Conservation (phyloP, 2,113 vertebrate genomes). For the Poicephalus meyeri region DNA sequence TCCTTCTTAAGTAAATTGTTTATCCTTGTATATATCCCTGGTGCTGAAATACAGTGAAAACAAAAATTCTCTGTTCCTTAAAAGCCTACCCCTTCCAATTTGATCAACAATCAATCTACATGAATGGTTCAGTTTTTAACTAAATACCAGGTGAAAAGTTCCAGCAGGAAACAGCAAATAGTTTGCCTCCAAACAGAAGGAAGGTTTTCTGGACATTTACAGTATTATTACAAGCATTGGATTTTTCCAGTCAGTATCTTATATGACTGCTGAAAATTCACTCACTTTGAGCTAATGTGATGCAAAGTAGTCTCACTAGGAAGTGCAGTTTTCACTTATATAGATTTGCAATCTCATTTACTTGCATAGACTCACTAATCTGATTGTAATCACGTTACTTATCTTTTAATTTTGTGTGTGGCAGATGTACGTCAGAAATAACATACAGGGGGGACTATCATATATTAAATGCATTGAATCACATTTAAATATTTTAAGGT, state of each 20-base stretch:
- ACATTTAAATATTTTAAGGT: slow-evolving; percentile 58
- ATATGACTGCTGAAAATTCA: slow-evolving; percentile 36
- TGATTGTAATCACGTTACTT: slow-evolving; percentile 75
- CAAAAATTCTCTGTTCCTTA: not conserved
- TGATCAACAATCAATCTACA: not conserved
- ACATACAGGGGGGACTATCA: slow-evolving; percentile 56
- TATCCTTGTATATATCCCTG: not conserved
- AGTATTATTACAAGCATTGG: not conserved
- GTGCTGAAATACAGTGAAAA: not conserved
- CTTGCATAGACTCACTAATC: slow-evolving; percentile 67
- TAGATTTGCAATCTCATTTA: slow-evolving; percentile 65
- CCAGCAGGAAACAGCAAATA: not conserved
- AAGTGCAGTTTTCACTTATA: slow-evolving; percentile 52
- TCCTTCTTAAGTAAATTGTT: not conserved
- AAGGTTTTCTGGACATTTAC: not conserved
- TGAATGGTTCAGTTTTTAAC: not conserved
- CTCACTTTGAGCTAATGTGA: slow-evolving; percentile 67
- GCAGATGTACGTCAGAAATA: slow-evolving; percentile 67
- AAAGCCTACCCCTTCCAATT: not conserved
- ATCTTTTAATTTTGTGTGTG: slow-evolving; percentile 73
- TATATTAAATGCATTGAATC: slow-evolving; percentile 66
- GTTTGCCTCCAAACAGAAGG: not conserved
- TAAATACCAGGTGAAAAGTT: slow-evolving; percentile 2
- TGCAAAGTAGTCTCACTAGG: slow-evolving; percentile 63
- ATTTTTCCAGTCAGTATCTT: slow-evolving; percentile 41